Base-by-base conservation (phyloP, 2,888 invertebrate species). In the Chalcosyrphus nemorum region DNA sequence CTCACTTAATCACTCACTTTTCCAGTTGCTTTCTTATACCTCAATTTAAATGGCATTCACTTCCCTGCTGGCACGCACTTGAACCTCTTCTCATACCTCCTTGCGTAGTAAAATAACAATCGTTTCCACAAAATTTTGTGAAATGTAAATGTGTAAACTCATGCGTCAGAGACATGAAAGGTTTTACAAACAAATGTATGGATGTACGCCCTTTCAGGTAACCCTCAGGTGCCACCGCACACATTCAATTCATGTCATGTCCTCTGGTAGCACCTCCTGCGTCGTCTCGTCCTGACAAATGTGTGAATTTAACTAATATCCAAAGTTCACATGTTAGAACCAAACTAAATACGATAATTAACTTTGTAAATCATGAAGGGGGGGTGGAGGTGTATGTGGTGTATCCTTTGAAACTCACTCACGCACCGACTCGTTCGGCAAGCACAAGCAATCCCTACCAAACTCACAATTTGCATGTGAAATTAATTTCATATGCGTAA, bases 401-500 rank as follows among this genome's bases (percentile, higher is more conserved):
- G 5, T 70, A 68, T 29, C 54, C 45, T 38, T 52, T 9, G 29
- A 17, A 41, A 50, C 15, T 57, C 63, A 54, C 57, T 38, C 41
- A 65, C 21, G 41, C 27, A 54, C 24, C 29, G n/a, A 43, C 43
- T 63, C 61, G 45, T 35, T 56, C 38, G 38, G 15, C 7, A 3
- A 17, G 38, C 3, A n/a, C n/a, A n/a, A n/a, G n/a, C n/a, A n/a
- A n/a, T n/a, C n/a, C n/a, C n/a, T 21, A 15, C 50, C 24, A 38
- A n/a, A 27, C 45, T 59, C 57, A 68, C 50, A 74, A 74, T 84
- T 84, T 80, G 70, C 68, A 74, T 84, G 72, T 50, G 80, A 80
- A 84, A 84, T 84, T 84, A 84, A 84, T 84, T 84, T 84, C 80
- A 70, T 84, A 84, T 84, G 78, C 84, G 84, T 78, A 84, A 84